A percentile compares a stretch with the other conserved stretches of the same genome.
Conservation (phyloP, 2,797 vertebrate species). For the Dicrostonyx torquatus region DNA sequence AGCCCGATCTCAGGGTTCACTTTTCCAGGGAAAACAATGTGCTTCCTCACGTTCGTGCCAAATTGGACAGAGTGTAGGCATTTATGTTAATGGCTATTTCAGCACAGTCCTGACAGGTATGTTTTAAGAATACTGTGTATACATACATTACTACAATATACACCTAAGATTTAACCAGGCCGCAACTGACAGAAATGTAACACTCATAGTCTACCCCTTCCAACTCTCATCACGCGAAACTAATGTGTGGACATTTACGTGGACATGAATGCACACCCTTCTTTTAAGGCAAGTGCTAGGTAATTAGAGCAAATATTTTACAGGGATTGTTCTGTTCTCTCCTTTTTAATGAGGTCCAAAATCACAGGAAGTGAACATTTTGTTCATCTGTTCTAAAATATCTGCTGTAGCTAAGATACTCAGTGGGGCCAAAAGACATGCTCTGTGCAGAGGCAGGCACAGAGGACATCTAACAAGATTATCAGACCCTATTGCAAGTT, state of each 20-base stretch:
- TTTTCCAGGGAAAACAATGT: constrained; percentile 55
- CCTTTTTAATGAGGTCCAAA: neutral
- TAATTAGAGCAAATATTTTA: constrained; percentile 45
- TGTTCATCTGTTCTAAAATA: constrained; percentile 48
- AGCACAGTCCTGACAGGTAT: constrained; percentile 58
- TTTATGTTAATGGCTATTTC: constrained; percentile 44
- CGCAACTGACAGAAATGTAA: constrained; percentile 36
- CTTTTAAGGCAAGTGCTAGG: neutral
- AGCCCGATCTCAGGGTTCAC: constrained; percentile 19
- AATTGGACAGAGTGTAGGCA: constrained; percentile 29
- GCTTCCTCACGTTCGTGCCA: constrained; percentile 46
- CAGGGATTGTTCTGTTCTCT: neutral
- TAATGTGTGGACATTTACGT: neutral
- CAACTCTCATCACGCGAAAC: neutral
- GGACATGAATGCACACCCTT: neutral
- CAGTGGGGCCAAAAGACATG: constrained; percentile 53
- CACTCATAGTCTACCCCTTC: constrained; percentile 32
- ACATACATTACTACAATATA: constrained; percentile 28
- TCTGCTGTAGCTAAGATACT: constrained; percentile 44
- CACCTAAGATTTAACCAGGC: constrained; percentile 47
- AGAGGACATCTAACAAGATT: constrained; percentile 46
- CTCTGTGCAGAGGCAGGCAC: constrained; percentile 23
- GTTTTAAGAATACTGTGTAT: constrained; percentile 63
- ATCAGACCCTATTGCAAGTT: constrained; percentile 7
- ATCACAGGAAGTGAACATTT: constrained; percentile 27